Evolutionary conservation across 2,888 invertebrate species (phyloP), one percentile per base, ranked within the genome.

Genomic region (Epirrita christyi): DNA sequence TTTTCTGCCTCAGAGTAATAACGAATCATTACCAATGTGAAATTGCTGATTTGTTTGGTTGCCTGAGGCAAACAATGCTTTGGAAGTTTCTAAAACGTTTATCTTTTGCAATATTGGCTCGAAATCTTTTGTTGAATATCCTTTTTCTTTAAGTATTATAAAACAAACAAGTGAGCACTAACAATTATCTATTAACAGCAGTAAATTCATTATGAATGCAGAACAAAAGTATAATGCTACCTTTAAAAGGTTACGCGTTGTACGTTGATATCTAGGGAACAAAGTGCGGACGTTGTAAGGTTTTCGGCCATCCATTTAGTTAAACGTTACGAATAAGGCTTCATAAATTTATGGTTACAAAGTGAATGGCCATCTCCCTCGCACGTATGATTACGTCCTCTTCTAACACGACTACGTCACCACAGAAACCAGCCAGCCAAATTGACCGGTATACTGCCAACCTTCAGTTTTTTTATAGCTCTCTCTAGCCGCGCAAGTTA

Each of bases 391-490:
- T 44, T 66, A 49, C 79, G 80, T 76, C 81, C 71, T 76, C 76
- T 78, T 75, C 78, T 68, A 82, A 67, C 76, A 61, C 67, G 72
- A 76, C 80, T 84, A 86, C 92, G 92, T 92, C 91, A 91, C 80
- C 85, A 88, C 88, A 88, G 86, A 86, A 88, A 89, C 89, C 88
- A 90, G 86, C 87, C 88, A 90, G 86, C 89, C 92, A 88, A 59
- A 90, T 90, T 91, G 91, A 90, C 92, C 92, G 86, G 91, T 89
- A 88, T 88, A 89, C 86, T 81, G 89, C 83, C 90, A 92, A 89
- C 91, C 91, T 92, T 91, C 91, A 90, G 90, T 91, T 91, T 90
- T 89, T 81, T 90, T 91, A 86, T 89, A 89, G 87, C 89, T 88
- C 85, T 89, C 88, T 88, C 79, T 80, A 86, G 76, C 81, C 84